Conservation (phyloP, 2,888 invertebrate genomes). For the Anagyrus pseudococci region DNA sequence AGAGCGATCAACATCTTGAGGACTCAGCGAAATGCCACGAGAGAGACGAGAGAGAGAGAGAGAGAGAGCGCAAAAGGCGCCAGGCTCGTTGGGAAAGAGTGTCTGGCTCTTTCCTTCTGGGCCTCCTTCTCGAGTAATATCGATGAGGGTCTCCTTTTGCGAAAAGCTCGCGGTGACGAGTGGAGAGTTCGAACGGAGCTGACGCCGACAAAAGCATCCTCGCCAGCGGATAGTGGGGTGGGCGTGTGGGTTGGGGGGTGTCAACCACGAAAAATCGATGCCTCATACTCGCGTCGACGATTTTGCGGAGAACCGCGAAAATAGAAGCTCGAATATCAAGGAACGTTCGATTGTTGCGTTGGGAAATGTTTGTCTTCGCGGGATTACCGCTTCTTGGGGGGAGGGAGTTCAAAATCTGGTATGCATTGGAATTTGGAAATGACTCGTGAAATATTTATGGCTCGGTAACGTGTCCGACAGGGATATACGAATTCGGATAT, state of each 20-base stretch:
- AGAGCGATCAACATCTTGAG: slow-evolving; percentile 17
- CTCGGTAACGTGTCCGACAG: no score
- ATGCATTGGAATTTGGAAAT: no score
- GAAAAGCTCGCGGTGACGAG: neutral
- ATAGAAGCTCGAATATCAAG: no score
- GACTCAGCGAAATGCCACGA: slow-evolving; percentile 26
- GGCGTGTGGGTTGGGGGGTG: no score
- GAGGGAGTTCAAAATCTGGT: no score
- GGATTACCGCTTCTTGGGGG: no score
- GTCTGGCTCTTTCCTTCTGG: neutral
- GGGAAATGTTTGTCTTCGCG: no score
- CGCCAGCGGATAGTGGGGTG: neutral
- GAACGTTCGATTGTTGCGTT: no score
- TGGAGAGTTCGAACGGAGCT: neutral
- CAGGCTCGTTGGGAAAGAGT: neutral
- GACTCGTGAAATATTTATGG: no score
- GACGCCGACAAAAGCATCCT: slow-evolving; percentile 22
- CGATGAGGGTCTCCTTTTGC: slow-evolving; percentile 12
- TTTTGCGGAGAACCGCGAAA: no score
- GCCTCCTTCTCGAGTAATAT: slow-evolving; percentile 8
- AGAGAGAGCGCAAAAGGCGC: neutral
- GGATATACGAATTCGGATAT: no score
- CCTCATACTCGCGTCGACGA: neutral
- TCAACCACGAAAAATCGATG: slow-evolving; percentile 1
- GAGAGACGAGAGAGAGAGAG: neutral